Base-by-base conservation (phyloP, 2,888 invertebrate species). In the Peribatodes rhomboidaria region DNA sequence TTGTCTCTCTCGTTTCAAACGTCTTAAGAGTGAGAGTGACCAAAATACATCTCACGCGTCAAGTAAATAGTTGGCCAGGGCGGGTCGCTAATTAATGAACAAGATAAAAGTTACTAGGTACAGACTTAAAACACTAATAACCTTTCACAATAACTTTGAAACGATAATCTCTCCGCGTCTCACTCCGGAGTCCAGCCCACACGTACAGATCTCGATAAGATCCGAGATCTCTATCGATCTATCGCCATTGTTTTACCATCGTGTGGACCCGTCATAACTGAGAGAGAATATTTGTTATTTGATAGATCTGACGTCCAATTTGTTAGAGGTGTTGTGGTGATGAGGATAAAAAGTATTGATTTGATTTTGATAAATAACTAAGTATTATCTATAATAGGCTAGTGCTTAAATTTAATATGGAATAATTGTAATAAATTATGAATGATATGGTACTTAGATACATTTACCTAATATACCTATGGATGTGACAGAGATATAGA, bases 201-300 rank as follows among this genome's bases (percentile, higher is more conserved):
- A 75, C 69, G 59, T 61, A 67, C 16, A 70, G 75, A 75, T 74
- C 76, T 66, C 72, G 80, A 80, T 81, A 75, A 57, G 57, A 72
- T 75, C 52, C 20, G 16, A 71, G 75, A 75, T 77, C 75, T 65
- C 73, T 78, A 79, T 75, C 64, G 41, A 64, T 69, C 59, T 64
- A 31, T 59, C 70, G 65, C 65, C 73, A 80, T 81, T 81, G 80
- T 81, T 76, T 80, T 74, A 72, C 35, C 58, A 49, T 65, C 44
- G 46, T 52, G 18, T 39, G 39, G 16, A 68, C 13, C 42, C 58
- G 59, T 72, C 69, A 72, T 65, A 69, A 59, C 66, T 52, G 27
- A 39, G 46, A 37, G n/a, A 31, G 53, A 44, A 54, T 52, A 61
- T 68, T 61, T 57, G 49, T 61, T 61, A 37, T 39, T 42, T 37